Base-by-base conservation (phyloP, 1,140 invertebrate genomes). In the Hesperophylax magnus region DNA sequence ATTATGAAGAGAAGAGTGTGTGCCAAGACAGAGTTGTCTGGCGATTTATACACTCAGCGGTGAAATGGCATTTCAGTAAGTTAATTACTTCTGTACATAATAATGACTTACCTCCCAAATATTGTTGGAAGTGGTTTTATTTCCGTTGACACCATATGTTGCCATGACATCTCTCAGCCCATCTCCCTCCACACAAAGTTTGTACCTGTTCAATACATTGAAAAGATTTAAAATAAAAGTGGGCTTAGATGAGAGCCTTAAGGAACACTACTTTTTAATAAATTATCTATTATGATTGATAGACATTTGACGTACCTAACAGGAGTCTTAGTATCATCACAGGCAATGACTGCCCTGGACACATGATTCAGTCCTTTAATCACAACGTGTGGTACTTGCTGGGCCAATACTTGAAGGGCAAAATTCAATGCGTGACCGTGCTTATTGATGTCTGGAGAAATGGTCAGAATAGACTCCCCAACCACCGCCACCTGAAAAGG, bases 101-200 rank as follows among this genome's bases (percentile, higher is more conserved):
- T 2, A 47, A 14, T 24, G 15, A 83, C 65, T 84, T 85, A 92
- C 92, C 91, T 98, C 97, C 79, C 94, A 93, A n/a, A 97, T 98
- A 87, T 99, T 98, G 87, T 99, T 99, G 0, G 97, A 98, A 0
- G 93, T 93, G 0, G 96, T 97, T 82, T 93, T 93, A 0, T 85
- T 87, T 0, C 95, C 96, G 69, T 95, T 90, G 0, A 99, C 94
- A 4, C 97, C 98, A 85, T 91, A 93, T 0, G 97, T 99, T 1
- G 97, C 97, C 86, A 99, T 97, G 0, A 99, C 98, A 85, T 98
- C 96, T 58, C 95, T 90, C 77, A 99, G 91, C 82, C 99, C 98
- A 85, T 98, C 95, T 56, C 99, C 99, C 92, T 99, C 99, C 14
- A 99, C 98, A 85, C 98, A 94, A 2, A 99, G 89, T 86, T 98